Percentiles rank a stretch among this genome's conserved stretches.
phyloP scores from a whole-genome alignment of 92 coral and sea anemone genomes.

The Chrysogorgia sp. region DNA sequence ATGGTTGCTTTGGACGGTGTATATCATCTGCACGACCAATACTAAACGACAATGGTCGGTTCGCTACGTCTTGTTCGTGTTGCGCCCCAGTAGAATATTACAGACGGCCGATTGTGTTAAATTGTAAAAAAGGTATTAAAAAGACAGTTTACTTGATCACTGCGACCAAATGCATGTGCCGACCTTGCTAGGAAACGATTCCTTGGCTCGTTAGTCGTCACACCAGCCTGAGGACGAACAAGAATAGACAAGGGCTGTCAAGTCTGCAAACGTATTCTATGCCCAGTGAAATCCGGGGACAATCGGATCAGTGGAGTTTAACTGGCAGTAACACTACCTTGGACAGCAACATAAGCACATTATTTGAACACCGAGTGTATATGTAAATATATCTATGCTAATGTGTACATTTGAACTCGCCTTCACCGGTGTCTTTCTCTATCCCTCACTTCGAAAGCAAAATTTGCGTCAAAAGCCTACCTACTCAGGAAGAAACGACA shows the following conservation, averaged over 20 bases:
- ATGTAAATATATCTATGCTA: slow-evolving; percentile 32
- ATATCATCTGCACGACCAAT: slow-evolving; percentile 85
- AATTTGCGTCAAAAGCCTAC: background rate
- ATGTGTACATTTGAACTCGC: slow-evolving; percentile 22
- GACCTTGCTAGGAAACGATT: slow-evolving; percentile 71
- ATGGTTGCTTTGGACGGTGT: slow-evolving; percentile 88
- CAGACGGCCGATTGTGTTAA: slow-evolving; percentile 5
- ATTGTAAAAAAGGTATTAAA: slow-evolving; percentile 51
- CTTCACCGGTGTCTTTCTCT: background rate
- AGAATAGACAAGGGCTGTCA: slow-evolving; percentile 6
- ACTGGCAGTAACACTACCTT: background rate
- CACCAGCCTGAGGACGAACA: background rate
- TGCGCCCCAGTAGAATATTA: slow-evolving; percentile 74
- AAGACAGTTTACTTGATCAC: slow-evolving; percentile 54
- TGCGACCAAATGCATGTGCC: slow-evolving; percentile 80
- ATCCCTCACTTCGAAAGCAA: background rate
- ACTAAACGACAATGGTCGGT: slow-evolving; percentile 57
- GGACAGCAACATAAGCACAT: background rate
- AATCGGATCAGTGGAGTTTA: background rate
- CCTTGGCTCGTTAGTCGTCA: background rate
- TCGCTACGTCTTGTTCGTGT: slow-evolving; percentile 91
- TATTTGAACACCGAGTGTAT: background rate
- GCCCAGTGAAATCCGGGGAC: background rate
- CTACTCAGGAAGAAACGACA: background rate
- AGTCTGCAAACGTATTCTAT: slow-evolving; percentile 3